Evolutionary conservation across 2,797 vertebrate genomes (phyloP).

Genomic region (Chelon labrosus): DNA sequence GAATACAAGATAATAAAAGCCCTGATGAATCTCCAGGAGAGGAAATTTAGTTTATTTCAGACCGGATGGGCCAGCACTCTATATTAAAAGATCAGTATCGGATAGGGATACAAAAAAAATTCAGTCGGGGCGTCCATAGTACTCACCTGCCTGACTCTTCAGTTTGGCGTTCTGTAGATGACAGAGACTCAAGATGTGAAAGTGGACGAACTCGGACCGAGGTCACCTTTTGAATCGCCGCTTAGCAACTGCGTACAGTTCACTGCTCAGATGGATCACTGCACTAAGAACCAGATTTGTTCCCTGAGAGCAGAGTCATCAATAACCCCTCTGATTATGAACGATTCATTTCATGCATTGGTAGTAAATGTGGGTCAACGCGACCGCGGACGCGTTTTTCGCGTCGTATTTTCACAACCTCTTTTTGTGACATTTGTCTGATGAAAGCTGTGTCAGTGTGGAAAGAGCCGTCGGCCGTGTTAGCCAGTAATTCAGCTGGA

Average conservation of each 20-base stretch:
- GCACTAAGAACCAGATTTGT: not conserved
- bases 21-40: no score
- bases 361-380: no score
- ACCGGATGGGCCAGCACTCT: no score
- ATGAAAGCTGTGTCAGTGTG: constrained; percentile 23
- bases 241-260: constrained; percentile 17
- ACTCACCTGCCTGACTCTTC: no score
- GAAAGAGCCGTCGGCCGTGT: constrained; percentile 10
- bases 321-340: not conserved
- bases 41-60: no score
- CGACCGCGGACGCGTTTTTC: not conserved
- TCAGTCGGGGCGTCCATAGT: no score
- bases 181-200: not conserved
- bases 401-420: not conserved
- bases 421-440: constrained; percentile 10
- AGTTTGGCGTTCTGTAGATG: not conserved
- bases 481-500: no score
- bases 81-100: no score
- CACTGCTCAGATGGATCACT: constrained; percentile 43
- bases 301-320: not conserved
- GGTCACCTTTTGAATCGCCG: constrained; percentile 27
- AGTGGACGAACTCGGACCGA: not conserved
- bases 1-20: no score
- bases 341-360: not conserved
- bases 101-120: no score